Conservation (phyloP, 2,113 vertebrate genomes). For the Mustelus asterias region DNA sequence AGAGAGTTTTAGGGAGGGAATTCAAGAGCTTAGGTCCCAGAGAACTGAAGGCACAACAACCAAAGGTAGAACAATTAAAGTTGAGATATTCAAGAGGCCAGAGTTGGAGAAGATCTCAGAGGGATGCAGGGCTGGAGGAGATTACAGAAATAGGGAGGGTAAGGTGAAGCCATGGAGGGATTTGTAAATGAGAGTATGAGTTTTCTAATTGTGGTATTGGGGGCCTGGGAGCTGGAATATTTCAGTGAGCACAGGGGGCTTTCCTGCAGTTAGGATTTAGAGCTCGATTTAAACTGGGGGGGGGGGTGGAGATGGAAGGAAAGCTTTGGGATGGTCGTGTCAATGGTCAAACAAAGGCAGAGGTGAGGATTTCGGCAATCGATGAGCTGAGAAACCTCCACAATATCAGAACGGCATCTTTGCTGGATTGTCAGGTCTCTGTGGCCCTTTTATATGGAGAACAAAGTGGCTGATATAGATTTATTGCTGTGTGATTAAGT, state of each 20-base stretch:
- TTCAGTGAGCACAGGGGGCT: neutral
- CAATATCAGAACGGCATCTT: neutral
- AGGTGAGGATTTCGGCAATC: neutral
- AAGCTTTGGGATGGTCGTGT: neutral
- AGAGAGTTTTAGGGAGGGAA: neutral
- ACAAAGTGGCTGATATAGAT: neutral
- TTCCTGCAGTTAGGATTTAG: too few species aligned
- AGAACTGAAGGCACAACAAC: neutral
- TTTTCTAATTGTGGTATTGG: neutral
- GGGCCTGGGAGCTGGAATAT: neutral
- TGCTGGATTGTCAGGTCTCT: neutral
- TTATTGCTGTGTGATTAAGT: neutral
- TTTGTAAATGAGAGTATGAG: neutral
- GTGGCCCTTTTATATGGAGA: neutral
- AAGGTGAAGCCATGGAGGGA: neutral
- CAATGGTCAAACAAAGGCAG: neutral
- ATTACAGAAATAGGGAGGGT: neutral
- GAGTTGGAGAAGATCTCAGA: neutral
- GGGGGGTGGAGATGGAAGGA: neutral
- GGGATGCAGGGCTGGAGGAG: neutral
- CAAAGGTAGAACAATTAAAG: neutral
- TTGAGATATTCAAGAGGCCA: neutral
- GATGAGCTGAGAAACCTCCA: neutral
- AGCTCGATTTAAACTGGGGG: too few species aligned
- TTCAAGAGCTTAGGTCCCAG: neutral